Conservation (phyloP, 2,113 vertebrate genomes). For the Vidua chalybeata region DNA sequence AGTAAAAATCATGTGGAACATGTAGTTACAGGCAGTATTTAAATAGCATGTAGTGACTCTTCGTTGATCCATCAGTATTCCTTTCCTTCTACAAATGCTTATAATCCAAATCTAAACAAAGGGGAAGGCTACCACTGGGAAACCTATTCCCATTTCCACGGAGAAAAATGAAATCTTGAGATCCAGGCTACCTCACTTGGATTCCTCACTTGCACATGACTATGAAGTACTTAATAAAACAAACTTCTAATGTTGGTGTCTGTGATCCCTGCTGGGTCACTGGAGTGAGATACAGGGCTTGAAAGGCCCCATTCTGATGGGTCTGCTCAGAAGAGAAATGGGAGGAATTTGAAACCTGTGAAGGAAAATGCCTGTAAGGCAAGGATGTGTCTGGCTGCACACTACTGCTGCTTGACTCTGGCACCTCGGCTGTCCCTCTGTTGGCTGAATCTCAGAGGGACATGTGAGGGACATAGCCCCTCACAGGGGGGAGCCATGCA, state of each 20-base stretch:
- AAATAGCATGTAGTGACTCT: not conserved
- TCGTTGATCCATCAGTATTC: not conserved
- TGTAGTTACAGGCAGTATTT: not conserved
- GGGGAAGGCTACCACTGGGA: not conserved
- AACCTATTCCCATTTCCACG: not conserved
- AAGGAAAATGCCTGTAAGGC: not conserved
- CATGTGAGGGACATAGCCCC: not conserved
- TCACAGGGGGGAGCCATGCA: not conserved
- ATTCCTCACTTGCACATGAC: not conserved
- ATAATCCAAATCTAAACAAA: not conserved
- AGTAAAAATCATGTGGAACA: not conserved
- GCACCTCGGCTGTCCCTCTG: accelerated
- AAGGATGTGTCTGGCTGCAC: not conserved
- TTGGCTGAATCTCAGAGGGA: not conserved
- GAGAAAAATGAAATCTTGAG: not conserved
- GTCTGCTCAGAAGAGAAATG: not conserved
- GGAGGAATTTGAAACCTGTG: not conserved
- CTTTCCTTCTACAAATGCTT: not conserved
- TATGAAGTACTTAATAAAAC: not conserved
- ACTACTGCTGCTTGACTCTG: not conserved
- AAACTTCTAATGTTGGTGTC: not conserved
- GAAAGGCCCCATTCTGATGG: not conserved
- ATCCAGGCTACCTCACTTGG: not conserved
- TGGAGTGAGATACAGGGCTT: not conserved
- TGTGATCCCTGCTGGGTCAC: not conserved